Evolutionary conservation across 2,113 vertebrate genomes (phyloP).

Genomic region (Chionodraco myersi): DNA sequence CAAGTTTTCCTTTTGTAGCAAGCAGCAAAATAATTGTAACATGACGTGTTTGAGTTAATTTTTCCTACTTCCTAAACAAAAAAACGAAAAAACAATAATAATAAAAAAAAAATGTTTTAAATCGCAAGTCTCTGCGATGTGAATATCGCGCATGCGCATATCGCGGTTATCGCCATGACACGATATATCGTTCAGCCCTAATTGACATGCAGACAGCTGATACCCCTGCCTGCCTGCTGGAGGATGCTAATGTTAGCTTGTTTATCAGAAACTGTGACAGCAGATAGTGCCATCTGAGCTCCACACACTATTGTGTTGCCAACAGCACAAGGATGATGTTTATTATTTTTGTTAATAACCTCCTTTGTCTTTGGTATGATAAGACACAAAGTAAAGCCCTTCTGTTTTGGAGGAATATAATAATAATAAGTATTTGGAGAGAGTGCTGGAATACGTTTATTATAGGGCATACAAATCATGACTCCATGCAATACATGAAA

Average conservation of each 20-base stretch:
- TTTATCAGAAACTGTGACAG: neutral
- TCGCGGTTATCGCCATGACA: too few relatives aligned
- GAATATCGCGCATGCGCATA: too few relatives aligned
- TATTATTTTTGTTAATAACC: neutral
- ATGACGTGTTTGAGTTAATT: too few relatives aligned
- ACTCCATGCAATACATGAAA: neutral
- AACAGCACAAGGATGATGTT: neutral
- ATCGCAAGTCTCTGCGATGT: too few relatives aligned
- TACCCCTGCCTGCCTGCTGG: conserved; percentile 16
- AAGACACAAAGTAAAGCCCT: neutral
- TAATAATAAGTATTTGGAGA: neutral
- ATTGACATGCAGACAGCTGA: conserved; percentile 11
- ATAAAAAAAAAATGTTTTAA: too few relatives aligned
- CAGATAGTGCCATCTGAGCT: neutral
- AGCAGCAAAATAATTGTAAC: too few relatives aligned
- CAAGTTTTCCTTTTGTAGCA: too few relatives aligned
- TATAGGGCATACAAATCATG: neutral
- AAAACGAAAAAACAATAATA: too few relatives aligned
- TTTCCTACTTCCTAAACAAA: too few relatives aligned
- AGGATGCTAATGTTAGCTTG: neutral
- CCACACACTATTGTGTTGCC: neutral
- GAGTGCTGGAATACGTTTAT: neutral
- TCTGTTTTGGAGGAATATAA: neutral
- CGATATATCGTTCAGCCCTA: too few relatives aligned
- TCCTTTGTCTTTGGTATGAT: neutral